Evolutionary conservation across 2,888 invertebrate genomes (phyloP), one percentile per base, ranked within the genome.

Genomic region (Minunthozetes semirufus): DNA sequence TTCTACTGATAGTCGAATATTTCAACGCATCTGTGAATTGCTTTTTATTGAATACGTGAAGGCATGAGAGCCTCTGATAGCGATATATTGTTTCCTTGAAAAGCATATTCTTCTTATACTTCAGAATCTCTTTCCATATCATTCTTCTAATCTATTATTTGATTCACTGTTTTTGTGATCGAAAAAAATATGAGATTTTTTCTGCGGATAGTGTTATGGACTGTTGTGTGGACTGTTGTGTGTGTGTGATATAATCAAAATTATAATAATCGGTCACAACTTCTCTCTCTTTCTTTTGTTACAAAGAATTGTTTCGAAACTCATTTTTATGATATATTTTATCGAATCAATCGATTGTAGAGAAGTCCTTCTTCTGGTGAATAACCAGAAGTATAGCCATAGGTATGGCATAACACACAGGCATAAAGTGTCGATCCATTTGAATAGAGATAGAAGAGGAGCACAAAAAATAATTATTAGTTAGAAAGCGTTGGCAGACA

Each of bases 21-120:
- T 66, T 66, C 63, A 66, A 66, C 63, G 63, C 63, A n/a, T 66
- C 63, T 66, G 22, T 66, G 38, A 38, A 66, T 66, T 66, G 63
- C 29, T 66, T 66, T 66, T 66, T 19, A 66, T 66, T 17, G 13
- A 25, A 59, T 59, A 27, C 59, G 11, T 59, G 59, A 59, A 59
- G 59, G 59, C 59, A 59, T 59, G 59, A 59, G 27, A 59, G 59
- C 27, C 59, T 27, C 27, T 27, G 59, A 59, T 56, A 22, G 56
- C 56, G 50, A 56, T 27, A 59, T 59, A 59, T 59, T 27, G 59
- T 59, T 59, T 27, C 13, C 15, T 11, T 27, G 6, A 59, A 56
- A 25, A 56, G 15, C 5, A 27, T 27, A 19, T 59, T 27, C 13
- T 27, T 50, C 50, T 19, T 15, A 4, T 59, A 13, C 42, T 13